Evolutionary conservation across 2,888 invertebrate species (phyloP).

Genomic region (Dioctria rufipes): DNA sequence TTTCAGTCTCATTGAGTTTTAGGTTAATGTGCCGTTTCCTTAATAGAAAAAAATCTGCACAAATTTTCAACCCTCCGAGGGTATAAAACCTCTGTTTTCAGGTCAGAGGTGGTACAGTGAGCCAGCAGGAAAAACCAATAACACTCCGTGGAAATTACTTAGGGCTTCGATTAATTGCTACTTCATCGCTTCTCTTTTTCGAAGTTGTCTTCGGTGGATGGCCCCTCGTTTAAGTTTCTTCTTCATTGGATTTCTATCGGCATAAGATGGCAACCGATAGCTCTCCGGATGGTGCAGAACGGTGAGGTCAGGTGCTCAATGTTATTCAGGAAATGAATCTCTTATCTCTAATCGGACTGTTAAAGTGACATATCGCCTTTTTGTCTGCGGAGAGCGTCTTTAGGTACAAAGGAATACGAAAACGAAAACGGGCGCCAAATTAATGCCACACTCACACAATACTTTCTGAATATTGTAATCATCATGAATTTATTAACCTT

Average conservation of each 20-base stretch:
- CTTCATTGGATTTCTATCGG: constrained; percentile 49
- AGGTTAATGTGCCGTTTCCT: constrained; percentile 54
- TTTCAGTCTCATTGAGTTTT: constrained; percentile 55
- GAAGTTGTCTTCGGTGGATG: constrained; percentile 4
- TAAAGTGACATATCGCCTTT: constrained; percentile 46
- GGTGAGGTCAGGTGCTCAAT: constrained; percentile 31
- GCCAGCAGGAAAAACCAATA: constrained; percentile 49
- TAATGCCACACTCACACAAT: constrained; percentile 10
- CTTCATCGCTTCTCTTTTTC: constrained; percentile 45
- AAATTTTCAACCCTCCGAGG: constrained; percentile 47
- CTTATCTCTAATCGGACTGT: constrained; percentile 54
- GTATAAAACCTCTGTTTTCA: constrained; percentile 46
- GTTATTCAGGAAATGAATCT: constrained; percentile 51
- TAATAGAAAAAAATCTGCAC: constrained; percentile 54
- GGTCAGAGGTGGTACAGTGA: constrained; percentile 40
- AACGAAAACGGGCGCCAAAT: constrained; percentile 11
- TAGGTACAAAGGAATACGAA: neutral
- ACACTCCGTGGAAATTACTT: constrained; percentile 52
- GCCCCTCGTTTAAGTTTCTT: constrained; percentile 51
- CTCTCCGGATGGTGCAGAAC: neutral
- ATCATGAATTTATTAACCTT: constrained; percentile 44
- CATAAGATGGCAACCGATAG: constrained; percentile 13
- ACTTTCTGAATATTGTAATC: constrained; percentile 2
- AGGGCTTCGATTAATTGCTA: constrained; percentile 54
- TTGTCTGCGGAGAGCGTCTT: constrained; percentile 3